Percentiles rank a stretch among this genome's conserved stretches.
Evolutionary conservation across 2,888 invertebrate genomes (phyloP).

Genomic region (Drosophila acutilabella): DNA sequence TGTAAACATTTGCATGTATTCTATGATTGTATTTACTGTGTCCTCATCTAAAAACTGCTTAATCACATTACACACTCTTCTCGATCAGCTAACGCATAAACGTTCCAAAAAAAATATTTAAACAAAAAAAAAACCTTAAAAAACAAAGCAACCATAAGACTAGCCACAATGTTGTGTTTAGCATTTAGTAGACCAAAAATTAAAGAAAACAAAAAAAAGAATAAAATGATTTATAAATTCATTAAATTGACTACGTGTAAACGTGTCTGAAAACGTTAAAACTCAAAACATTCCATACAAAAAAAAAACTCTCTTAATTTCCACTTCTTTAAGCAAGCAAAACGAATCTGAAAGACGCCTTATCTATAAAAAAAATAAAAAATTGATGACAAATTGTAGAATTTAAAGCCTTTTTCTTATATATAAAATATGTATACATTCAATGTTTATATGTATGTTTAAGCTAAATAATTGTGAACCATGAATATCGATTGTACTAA

Average conservation of each 20-base stretch:
- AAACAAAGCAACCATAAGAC: slow-evolving; percentile 60
- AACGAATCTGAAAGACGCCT: slow-evolving; percentile 58
- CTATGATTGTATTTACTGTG: slow-evolving; percentile 12
- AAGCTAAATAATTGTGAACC: slow-evolving; percentile 49
- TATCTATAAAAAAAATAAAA: slow-evolving; percentile 39
- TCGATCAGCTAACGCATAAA: slow-evolving; percentile 14
- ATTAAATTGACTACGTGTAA: slow-evolving; percentile 15
- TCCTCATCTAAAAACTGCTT: slow-evolving; percentile 10
- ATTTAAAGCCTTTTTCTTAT: slow-evolving; percentile 40
- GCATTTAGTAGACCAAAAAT: slow-evolving; percentile 47
- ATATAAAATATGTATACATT: slow-evolving; percentile 1
- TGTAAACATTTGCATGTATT: slow-evolving; percentile 14
- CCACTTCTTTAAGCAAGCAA: slow-evolving; percentile 24
- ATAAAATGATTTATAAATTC: slow-evolving; percentile 4
- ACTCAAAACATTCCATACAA: slow-evolving; percentile 29
- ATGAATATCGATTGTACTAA: slow-evolving; percentile 32
- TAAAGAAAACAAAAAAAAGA: slow-evolving; percentile 5
- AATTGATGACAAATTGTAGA: slow-evolving; percentile 22
- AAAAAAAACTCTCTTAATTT: slow-evolving; percentile 2
- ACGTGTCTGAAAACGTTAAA: not conserved
- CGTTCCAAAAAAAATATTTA: slow-evolving; percentile 4
- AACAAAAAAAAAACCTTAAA: slow-evolving; percentile 3
- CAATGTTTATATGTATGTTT: slow-evolving; percentile 25
- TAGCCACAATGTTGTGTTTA: slow-evolving; percentile 68
- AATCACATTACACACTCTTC: slow-evolving; percentile 4